Conservation (phyloP, 2,888 invertebrate genomes). For the Zeuzera pyrina region DNA sequence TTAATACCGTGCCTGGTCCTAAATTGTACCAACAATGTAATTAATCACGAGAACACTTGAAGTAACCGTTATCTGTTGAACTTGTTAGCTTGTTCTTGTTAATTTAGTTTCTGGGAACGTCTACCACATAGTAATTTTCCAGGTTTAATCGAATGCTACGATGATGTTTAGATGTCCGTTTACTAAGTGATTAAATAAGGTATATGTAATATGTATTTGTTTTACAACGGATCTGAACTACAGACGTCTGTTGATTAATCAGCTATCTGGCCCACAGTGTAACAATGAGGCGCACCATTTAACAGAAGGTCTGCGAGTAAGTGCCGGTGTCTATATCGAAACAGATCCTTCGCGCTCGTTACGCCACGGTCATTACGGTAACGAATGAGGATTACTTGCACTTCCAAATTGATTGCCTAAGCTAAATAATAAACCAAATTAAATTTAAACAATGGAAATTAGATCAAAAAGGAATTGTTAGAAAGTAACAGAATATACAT, state of each 20-base stretch:
- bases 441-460: slow-evolving; percentile 13
- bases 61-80: slow-evolving; percentile 37
- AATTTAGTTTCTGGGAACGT: slow-evolving; percentile 37
- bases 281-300: slow-evolving; percentile 46
- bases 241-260: slow-evolving; percentile 36
- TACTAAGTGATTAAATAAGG: no score
- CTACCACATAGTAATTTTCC: no score
- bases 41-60: slow-evolving; percentile 42
- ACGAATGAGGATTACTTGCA: slow-evolving; percentile 39
- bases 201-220: no score
- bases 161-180: no score
- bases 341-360: slow-evolving; percentile 35
- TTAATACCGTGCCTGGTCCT: no score
- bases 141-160: no score
- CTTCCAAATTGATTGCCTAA: slow-evolving; percentile 21
- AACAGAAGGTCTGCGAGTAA: slow-evolving; percentile 47
- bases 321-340: slow-evolving; percentile 36
- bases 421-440: slow-evolving; percentile 18
- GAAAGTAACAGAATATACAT: no score
- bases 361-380: slow-evolving; percentile 40
- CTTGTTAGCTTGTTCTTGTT: slow-evolving; percentile 41
- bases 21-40: no score
- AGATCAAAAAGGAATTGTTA: no score
- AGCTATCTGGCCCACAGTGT: slow-evolving; percentile 29
- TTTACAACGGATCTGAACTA: not conserved